These are phyloP conservation scores for Platycercus adscitus DNA, from an alignment of 2,113 vertebrate genomes.

Conservation along the genomic window DNA sequence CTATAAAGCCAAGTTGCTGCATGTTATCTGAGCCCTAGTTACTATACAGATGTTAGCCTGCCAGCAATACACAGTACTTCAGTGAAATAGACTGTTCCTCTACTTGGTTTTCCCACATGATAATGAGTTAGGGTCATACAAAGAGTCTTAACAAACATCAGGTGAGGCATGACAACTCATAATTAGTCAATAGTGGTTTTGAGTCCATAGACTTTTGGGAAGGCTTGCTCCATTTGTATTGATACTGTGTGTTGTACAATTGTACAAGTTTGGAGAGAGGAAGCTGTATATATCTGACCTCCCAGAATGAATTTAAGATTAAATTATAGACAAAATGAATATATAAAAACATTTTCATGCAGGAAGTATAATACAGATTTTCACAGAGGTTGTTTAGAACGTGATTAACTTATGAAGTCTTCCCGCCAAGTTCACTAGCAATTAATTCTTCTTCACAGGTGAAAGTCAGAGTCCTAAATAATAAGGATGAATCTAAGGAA, in stretches of 20 bases:
- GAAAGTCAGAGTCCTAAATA: not conserved
- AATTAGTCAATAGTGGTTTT: not conserved
- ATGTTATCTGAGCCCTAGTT: not conserved
- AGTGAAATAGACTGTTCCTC: not conserved
- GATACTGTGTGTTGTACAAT: not conserved
- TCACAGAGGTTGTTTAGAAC: not conserved
- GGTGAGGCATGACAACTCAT: not conserved
- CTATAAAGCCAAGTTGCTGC: not conserved
- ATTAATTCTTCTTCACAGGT: not conserved
- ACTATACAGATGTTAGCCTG: not conserved
- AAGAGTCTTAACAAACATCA: not conserved
- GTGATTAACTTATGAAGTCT: not conserved
- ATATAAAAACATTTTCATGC: not conserved
- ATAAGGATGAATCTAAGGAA: not conserved
- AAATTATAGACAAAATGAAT: not conserved
- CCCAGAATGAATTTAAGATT: not conserved
- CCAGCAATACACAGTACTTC: not conserved
- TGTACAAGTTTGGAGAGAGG: not conserved
- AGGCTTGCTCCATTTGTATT: not conserved
- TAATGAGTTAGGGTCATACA: not conserved
- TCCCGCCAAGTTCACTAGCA: not conserved
- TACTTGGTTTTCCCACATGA: not conserved
- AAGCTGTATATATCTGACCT: not conserved
- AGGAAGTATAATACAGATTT: not conserved
- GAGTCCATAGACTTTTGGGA: not conserved